Base-by-base conservation (phyloP, 2,888 invertebrate species). In the Dolichomitus sp. region DNA sequence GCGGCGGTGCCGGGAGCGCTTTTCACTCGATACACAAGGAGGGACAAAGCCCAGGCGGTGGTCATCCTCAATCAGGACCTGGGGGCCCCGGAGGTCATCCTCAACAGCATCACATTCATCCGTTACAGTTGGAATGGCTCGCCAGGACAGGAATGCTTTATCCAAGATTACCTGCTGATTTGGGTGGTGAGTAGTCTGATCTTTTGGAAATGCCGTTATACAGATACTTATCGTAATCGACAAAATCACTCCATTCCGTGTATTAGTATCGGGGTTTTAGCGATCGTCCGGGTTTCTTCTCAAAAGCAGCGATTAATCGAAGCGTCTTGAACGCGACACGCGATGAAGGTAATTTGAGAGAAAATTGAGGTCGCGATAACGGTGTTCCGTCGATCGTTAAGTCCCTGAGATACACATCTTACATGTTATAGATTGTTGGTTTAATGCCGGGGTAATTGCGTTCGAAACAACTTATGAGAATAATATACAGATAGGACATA, bases 71-170 rank as follows among this genome's bases (percentile, higher is more conserved):
- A 73, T 54, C 72, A 9, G 84, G 81, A 93, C 81, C 89, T 88
- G 69, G 92, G 91, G 76, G 54, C 3, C 85, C 86, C 63, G 86
- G 76, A 92, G 95, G 88, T 5, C 91, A 89, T 87, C 88, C 88
- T 45, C 91, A 90, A 75, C 87, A 88, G 19, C 97, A 97, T 88
- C 97, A 97, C 89, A 92, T 93, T 79, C 92, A 93, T 87, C 92
- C 93, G 50, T 96, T 97, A 94, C 97, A 97, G 93, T 95, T 98
- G 85, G 98, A 98, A 93, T 98, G 98, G 97, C 94, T 98, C 84
- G 98, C 98, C 5, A 95, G 98, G 88, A 97, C 98, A 4, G 98
- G 98, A 30, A 98, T 98, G 97, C 96, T 98, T 87, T 98, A 98
- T 92, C 98, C 98, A 54, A 95, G 98, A 91, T 95, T 98, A 90